Base-by-base conservation (phyloP, 1,140 invertebrate genomes). In the Tetragonula clypearis region DNA sequence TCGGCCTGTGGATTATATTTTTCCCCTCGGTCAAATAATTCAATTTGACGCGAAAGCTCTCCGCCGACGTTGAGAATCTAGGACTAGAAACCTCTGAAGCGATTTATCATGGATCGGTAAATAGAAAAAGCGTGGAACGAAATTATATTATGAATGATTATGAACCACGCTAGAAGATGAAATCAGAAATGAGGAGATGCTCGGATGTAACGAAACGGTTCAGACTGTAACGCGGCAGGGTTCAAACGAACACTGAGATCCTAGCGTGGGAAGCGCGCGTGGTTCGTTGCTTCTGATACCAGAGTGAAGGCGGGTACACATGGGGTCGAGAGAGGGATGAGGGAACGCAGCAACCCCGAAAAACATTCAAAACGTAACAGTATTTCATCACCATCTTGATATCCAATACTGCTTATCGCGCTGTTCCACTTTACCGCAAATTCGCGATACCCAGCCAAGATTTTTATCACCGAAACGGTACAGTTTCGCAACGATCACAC, bases 351-450 rank as follows among this genome's bases (percentile, higher is more conserved):
- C 53, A 58, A 58, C 53, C 55, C 26, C 55, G 19, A 58, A 75
- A 75, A 75, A 74, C 19, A 21, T 71, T 71, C 21, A 23, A 30
- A 72, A 41, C 68, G 68, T 30, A 60, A 60, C 55, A 60, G 55
- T 60, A 60, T 76, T 60, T 76, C 74, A 76, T 26, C 19, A 15
- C 14, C 23, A 49, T 49, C 23, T n/a, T 41, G 23, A 72, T 19
- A 53, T n/a, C 15, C 23, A 49, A 53, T 41, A 3, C 8, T 17
- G 11, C 49, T 30, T 23, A 53, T 26, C 11, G 1, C 12, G 69
- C 12, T 53, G 23, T 12, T 72, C 23, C 12, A n/a, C 26, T 72
- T 23, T 3, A n/a, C 35, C 17, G 26, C n/a, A 68, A 68, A 68
- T 68, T 68, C 6, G 2, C 17, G 6, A 30, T 30, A 30, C 2